Evolutionary conservation across 1,140 invertebrate genomes (phyloP).

Genomic region (Druon quercuslanigerum): DNA sequence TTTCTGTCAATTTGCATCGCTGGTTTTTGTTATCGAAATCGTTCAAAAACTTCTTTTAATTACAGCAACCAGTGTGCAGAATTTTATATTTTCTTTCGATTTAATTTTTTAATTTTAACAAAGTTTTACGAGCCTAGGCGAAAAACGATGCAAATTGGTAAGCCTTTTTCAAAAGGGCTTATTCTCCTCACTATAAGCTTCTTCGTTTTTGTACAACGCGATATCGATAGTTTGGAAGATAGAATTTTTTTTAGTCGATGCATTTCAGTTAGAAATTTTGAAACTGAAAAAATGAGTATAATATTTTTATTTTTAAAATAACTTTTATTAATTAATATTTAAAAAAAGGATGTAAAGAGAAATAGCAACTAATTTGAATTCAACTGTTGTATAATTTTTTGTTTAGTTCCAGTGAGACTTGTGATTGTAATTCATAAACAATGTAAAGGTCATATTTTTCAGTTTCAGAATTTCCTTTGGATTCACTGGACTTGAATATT

Average conservation of each 20-base stretch:
- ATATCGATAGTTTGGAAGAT: slow-evolving; percentile 28
- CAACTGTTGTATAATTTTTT: neutral
- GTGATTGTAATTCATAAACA: slow-evolving; percentile 14
- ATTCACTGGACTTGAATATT: neutral
- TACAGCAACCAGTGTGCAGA: neutral
- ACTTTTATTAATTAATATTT: neutral
- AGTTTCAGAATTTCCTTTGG: slow-evolving; percentile 19
- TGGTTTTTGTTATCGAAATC: neutral
- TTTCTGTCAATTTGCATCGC: neutral
- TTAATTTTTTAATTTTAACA: neutral
- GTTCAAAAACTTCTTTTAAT: neutral
- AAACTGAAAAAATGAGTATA: neutral
- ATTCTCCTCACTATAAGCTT: neutral
- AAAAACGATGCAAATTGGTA: slow-evolving; percentile 21
- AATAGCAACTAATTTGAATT: no score
- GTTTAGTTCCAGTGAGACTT: neutral
- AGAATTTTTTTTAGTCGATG: slow-evolving; percentile 13
- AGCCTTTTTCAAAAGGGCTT: neutral
- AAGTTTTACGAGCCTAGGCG: slow-evolving; percentile 11
- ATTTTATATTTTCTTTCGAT: neutral
- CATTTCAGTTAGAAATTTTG: neutral
- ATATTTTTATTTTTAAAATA: neutral
- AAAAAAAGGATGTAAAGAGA: no score
- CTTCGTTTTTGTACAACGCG: slow-evolving; percentile 4
- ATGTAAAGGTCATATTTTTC: slow-evolving; percentile 15